Evolutionary conservation across 2,888 invertebrate genomes (phyloP), one percentile per base, ranked within the genome.

Genomic region (Mythimna ferrago): DNA sequence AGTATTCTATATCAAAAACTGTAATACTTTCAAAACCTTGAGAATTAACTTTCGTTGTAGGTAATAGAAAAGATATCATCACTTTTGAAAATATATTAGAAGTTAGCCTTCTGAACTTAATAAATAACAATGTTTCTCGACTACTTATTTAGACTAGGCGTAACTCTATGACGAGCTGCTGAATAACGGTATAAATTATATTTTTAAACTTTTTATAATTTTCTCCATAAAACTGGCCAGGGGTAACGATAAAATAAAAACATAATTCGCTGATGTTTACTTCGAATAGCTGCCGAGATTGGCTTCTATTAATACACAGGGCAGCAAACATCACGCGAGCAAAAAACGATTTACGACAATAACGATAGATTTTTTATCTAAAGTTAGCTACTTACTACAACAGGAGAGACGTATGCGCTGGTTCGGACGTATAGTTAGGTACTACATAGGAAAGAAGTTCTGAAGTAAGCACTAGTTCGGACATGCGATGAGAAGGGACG

Each of bases 181-280:
- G 41, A 58, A 54, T 48, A 76, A 41, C 81, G 58, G 69, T 54
- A 66, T 51, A 60, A 44, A 64, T 66, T 64, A 54, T 73, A 81
- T 75, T 69, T 75, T 32, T 75, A 66, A 56, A 48, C 44, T 65
- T 80, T 54, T 69, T 32, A 19, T 19, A 48, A 44, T 81, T 66
- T 78, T 80, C 54, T 14, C 16, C 63, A n/a, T 75, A 76, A 80
- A 66, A 56, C 56, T 19, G 0, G 48, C 2, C 48, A 48, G 16
- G 2, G 41, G 26, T 60, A 66, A 64, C 73, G 16, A 60, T 54
- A 58, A 70, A 77, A 74, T 41, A 56, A 19, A 16, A 44, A 32
- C 19, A 48, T 48, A 48, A 48, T 48, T 35, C n/a, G 3, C 6
- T 19, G 2, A 35, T 70, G 16, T 62, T 78, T 56, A 62, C 77